Evolutionary conservation across 1,140 invertebrate genomes (phyloP).

Genomic region (Proales similis): DNA sequence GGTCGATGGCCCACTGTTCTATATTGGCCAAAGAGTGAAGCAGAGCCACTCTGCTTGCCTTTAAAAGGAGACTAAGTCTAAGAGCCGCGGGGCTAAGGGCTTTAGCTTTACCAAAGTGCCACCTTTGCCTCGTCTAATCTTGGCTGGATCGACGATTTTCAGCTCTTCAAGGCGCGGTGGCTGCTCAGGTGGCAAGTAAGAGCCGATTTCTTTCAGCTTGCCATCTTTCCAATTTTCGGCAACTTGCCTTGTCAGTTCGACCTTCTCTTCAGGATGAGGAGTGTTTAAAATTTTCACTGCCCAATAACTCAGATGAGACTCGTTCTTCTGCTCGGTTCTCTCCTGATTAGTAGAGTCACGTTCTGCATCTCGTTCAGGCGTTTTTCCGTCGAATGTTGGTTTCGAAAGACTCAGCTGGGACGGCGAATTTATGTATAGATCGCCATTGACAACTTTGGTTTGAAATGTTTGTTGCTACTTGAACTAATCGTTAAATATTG

Average conservation of each 20-base stretch:
- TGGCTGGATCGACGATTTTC: conserved; percentile 40
- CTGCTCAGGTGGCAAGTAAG: conserved; percentile 40
- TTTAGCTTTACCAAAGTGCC: conserved; percentile 37
- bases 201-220: conserved; percentile 38
- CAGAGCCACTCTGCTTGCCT: conserved; percentile 41
- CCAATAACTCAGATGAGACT: conserved; percentile 39
- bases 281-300: conserved; percentile 40
- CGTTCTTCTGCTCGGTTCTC: conserved; percentile 3
- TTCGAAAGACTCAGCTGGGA: conserved; percentile 39
- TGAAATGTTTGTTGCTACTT: conserved; percentile 32
- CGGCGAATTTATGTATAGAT: conserved; percentile 38
- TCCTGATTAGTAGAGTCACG: neutral
- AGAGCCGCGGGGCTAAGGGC: neutral
- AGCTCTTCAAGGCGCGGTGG: conserved; percentile 38
- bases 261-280: conserved; percentile 40
- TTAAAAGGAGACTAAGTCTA: conserved; percentile 1
- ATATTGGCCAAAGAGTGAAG: conserved; percentile 42
- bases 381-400: conserved; percentile 39
- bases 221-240: conserved; percentile 39
- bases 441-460: conserved; percentile 38
- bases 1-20: conserved; percentile 42
- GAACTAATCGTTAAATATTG: neutral
- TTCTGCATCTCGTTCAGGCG: conserved; percentile 38
- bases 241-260: conserved; percentile 38
- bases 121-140: conserved; percentile 41